Base-by-base conservation (phyloP, 2,888 invertebrate genomes). In the Onchidella celtica region DNA sequence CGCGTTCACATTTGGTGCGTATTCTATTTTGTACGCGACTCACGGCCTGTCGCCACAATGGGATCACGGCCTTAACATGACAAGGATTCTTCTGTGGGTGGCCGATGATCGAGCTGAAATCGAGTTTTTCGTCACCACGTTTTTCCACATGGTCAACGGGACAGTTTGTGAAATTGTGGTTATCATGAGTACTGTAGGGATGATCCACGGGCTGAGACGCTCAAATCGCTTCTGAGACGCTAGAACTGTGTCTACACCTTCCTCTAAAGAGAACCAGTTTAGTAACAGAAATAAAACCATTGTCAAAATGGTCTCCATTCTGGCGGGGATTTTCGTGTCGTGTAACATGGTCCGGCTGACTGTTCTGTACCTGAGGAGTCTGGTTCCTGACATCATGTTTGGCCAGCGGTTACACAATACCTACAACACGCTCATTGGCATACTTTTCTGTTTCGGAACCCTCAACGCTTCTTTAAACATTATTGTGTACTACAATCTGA, bases 301-400 rank as follows among this genome's bases (percentile, higher is more conserved):
- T 17, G 74, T 74, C 17, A 74, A 74, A n/a, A 74, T 74, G 74
- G 40, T 74, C 2, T 17, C 74, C 4, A 24, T 74, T 24, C 74
- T 74, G n/a, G 63, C 74, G 3, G 74, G 14, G 36, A 74, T 74
- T 3, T 74, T 74, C 40, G 36, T 74, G 17, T 36, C 38, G 11
- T 74, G 74, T 27, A 74, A 74, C n/a, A 32, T 74, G 6, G 38
- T 63, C 6, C 27, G 74, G 24, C 61, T 74, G 24, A 1, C 34
- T 3, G 34, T 74, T 14, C 34, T 59, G 14, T 74, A 74, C 32
- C 36, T 32, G 1, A 32, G 74, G 1, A 9, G 59, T 36, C 17
- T 29, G 14, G 9, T 74, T 24, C 63, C 74, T 1, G 74, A 74
- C 17, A 61, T 74, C 24, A 63, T 38, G 74, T n/a, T 74, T 2